Evolutionary conservation across 53 echinoderm and acorn worm genomes (phyloP), one percentile per base, ranked within the genome.

Genomic region (Holothuria leucospilota): DNA sequence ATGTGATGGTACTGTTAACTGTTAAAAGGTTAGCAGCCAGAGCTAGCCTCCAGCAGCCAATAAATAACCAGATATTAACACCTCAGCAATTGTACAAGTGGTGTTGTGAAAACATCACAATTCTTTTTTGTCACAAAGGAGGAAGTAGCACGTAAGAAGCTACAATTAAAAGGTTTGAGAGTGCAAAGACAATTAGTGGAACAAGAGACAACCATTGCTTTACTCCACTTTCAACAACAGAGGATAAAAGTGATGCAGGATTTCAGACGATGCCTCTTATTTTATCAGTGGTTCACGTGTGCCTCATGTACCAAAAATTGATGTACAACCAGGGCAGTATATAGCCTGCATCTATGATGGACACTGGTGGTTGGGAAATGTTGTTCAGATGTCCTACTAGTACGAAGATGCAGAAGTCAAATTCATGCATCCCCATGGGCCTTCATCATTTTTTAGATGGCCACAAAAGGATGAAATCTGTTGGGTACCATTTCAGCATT

Each of bases 321-420:
- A 26, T 81, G 30, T 59, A 18, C 26, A 83, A 71, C 89, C 83
- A 29, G 89, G 83, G 7, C 53, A 62, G 42, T 89, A 83, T 70
- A 62, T 84, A 18, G 82, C 89, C 14, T 84, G 83, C 46, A 70
- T 61, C 39, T 89, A 89, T 72, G 84, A 89, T 28, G 69, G 70
- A 20, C 84, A 89, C 14, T 89, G 89, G 84, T 89, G 83, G 59
- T 40, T 89, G 84, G 89, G 82, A 4, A 89, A 34, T 38, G 59
- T 81, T 49, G 49, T 49, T 13, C 49, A 49, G 13, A 13, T 49
- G 6, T 49, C 49, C 9, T 9, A 2, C 49, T 6, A 49, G 49
- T 49, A 49, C 6, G 49, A 49, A 49, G 49, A 49, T 49, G 49
- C 49, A 49, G 49, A 49, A 13, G 49, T 49, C 49, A 49, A 49